These are phyloP conservation scores for Aphis gossypii DNA, from an alignment of 1,140 invertebrate genomes.

Conservation along the genomic window DNA sequence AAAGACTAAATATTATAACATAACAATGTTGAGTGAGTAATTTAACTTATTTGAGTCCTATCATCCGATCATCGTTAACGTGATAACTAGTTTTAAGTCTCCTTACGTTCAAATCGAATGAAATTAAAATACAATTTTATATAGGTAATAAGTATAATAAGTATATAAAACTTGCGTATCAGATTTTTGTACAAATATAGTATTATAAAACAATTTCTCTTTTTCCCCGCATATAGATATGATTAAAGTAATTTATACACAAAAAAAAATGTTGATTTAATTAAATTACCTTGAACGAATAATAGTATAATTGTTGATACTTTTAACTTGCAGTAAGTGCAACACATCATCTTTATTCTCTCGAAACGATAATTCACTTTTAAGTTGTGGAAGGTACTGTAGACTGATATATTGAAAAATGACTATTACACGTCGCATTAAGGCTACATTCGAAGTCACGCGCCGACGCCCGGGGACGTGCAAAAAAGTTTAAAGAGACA, in stretches of 20 bases:
- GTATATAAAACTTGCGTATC: background rate
- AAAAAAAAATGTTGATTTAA: background rate
- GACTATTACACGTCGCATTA: slow-evolving; percentile 12
- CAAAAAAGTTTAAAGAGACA: slow-evolving; percentile 3
- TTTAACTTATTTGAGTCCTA: background rate
- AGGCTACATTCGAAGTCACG: background rate
- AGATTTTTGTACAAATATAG: background rate
- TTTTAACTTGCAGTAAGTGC: background rate
- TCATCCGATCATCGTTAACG: background rate
- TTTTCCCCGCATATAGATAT: background rate
- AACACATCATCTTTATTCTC: background rate
- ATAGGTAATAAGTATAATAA: background rate
- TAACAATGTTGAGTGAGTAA: background rate
- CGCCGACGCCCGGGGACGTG: background rate
- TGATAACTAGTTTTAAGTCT: background rate
- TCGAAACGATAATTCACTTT: background rate
- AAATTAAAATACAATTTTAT: background rate
- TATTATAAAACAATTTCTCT: background rate
- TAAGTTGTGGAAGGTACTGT: background rate
- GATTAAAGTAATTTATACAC: background rate
- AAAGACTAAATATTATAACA: background rate
- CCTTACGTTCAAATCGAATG: background rate
- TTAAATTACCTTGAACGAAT: background rate
- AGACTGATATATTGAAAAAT: slow-evolving; percentile 13
- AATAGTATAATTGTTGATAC: background rate